Base-by-base conservation (phyloP, 2,888 invertebrate species). In the Chymomyza fuscimana region DNA sequence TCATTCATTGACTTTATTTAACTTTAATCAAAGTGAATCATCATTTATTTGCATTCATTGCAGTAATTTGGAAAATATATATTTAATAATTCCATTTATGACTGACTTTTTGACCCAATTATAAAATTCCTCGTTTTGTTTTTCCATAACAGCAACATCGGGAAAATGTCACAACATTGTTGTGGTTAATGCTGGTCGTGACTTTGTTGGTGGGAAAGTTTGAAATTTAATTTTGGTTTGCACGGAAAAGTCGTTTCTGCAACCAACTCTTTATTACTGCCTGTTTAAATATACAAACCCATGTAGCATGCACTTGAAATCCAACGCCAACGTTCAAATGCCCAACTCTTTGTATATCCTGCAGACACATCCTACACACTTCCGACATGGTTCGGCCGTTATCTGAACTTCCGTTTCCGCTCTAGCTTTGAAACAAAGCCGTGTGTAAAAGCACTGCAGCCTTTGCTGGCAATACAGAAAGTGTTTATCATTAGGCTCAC, bases 401-500 rank as follows among this genome's bases (percentile, higher is more conserved):
- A 58, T 58, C 58, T 10, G 10, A 58, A 25, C 29, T 22, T 58
- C 58, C 58, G 58, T 25, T 58, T 58, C 22, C 22, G 58, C 16
- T 22, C 1, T 15, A 10, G 25, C 58, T 29, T 58, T 58, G 29
- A 12, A 15, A 19, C 54, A n/a, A 22, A 19, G 7, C 5, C 15
- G 58, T 0, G 5, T 58, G 32, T 58, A 25, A 58, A 29, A 22
- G 22, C 54, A 16, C 9, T 54, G 19, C 16, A 46, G 12, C 7
- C 12, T 9, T 58, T 58, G 16, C 58, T 19, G 58, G 58, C 0
- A 22, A 58, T 9, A 25, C 54, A 3, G 29, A 58, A 58, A 25
- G 58, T 65, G 58, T 58, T 65, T 65, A 65, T 65, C 65, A 65
- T 65, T 59, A 65, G 58, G 58, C 51, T 58, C 65, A 65, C 59